These are phyloP conservation scores for Corapipo altera DNA, from an alignment of 2,113 vertebrate species.

Conservation along the genomic window DNA sequence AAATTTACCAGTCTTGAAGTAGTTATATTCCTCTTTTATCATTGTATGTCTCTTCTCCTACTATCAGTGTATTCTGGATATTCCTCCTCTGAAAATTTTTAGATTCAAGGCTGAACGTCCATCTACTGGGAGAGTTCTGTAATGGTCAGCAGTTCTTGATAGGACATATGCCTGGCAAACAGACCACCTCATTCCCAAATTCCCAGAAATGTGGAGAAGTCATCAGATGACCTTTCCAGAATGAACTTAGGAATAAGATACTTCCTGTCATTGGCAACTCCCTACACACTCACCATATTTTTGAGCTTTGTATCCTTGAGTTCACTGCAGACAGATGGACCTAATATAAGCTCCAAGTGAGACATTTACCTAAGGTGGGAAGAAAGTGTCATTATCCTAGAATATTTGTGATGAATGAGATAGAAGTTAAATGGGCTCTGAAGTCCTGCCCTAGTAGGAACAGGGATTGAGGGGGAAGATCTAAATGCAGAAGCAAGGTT, in stretches of 20 bases:
- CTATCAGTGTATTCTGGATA: not conserved
- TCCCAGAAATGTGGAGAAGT: not conserved
- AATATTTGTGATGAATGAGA: not conserved
- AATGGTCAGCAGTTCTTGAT: not conserved
- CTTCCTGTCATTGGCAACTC: not conserved
- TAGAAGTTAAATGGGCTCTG: not conserved
- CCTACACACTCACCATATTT: not conserved
- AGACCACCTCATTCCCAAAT: not conserved
- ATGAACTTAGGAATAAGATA: not conserved
- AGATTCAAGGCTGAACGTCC: not conserved
- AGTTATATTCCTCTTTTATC: not conserved
- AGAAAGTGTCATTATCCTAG: not conserved
- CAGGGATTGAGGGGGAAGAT: not conserved
- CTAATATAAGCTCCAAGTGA: not conserved
- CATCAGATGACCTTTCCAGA: not conserved
- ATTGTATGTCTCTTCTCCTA: not conserved
- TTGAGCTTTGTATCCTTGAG: not conserved
- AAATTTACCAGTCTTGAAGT: not conserved
- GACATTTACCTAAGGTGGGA: not conserved
- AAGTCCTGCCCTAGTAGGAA: not conserved
- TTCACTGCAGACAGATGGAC: not conserved
- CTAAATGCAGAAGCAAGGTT: not conserved
- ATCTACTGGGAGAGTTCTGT: not conserved
- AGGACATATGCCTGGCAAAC: not conserved
- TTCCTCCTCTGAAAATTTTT: not conserved